Percentiles rank a stretch among this genome's conserved stretches.
phyloP scores from a whole-genome alignment of 2,888 invertebrate genomes.

The Nineta flava region DNA sequence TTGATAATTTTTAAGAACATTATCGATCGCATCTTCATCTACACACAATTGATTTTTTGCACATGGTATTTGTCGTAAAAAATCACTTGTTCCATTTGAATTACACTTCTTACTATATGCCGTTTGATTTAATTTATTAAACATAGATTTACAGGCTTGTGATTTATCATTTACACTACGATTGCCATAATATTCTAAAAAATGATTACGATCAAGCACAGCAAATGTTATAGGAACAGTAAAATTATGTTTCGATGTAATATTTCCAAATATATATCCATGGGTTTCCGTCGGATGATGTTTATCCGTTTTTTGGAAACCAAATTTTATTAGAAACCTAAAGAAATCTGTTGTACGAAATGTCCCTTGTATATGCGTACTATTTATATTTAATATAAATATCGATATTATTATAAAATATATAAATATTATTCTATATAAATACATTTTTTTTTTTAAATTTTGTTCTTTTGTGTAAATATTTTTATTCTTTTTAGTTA shows the following conservation, averaged over 20 bases:
- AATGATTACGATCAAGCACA: slow-evolving; percentile 77
- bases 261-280: slow-evolving; percentile 93
- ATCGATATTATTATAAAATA: neutral
- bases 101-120: slow-evolving; percentile 78
- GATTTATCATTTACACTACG: slow-evolving; percentile 47
- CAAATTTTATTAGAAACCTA: slow-evolving; percentile 86
- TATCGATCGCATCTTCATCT: slow-evolving; percentile 73
- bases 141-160: slow-evolving; percentile 72
- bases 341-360: slow-evolving; percentile 63
- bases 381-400: slow-evolving; percentile 9
- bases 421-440: neutral
- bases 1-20: slow-evolving; percentile 77
- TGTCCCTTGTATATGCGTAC: slow-evolving; percentile 44
- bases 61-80: slow-evolving; percentile 77
- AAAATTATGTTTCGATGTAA: slow-evolving; percentile 56
- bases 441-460: neutral
- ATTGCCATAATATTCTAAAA: slow-evolving; percentile 80
- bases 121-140: slow-evolving; percentile 60
- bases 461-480: neutral
- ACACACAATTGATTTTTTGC: slow-evolving; percentile 54
- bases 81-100: slow-evolving; percentile 55
- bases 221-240: slow-evolving; percentile 63
- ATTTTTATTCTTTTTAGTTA: neutral
- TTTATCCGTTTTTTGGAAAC: slow-evolving; percentile 88
- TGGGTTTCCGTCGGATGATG: slow-evolving; percentile 72